Evolutionary conservation across 2,113 vertebrate genomes (phyloP).

Genomic region (Sprattus sprattus): DNA sequence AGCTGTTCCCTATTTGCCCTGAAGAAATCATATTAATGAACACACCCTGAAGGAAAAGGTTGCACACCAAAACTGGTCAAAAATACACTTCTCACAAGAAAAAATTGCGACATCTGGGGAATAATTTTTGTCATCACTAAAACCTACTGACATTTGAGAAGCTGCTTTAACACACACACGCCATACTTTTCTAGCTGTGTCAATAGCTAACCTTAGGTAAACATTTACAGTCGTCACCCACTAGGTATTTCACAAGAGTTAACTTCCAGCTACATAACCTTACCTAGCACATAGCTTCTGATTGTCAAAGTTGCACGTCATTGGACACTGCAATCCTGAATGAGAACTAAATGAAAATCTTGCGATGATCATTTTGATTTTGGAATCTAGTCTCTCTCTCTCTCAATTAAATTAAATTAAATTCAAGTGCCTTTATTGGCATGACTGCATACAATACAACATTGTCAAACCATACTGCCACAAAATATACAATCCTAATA

Average conservation of each 20-base stretch:
- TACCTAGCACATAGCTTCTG: background rate
- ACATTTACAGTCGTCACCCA: background rate
- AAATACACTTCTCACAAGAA: background rate
- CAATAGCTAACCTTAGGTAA: conserved; percentile 8
- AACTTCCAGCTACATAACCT: background rate
- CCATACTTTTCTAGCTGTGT: background rate
- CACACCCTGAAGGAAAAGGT: background rate
- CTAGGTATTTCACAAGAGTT: background rate
- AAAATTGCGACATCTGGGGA: background rate
- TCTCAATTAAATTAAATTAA: background rate
- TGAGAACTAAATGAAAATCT: too few relatives aligned
- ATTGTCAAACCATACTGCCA: too few relatives aligned
- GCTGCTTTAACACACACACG: background rate
- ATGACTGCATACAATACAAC: too few relatives aligned
- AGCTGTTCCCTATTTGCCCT: too few relatives aligned
- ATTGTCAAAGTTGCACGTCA: background rate
- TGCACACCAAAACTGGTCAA: background rate
- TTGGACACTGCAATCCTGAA: background rate
- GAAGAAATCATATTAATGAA: too few relatives aligned
- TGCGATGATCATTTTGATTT: background rate
- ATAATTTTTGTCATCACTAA: background rate
- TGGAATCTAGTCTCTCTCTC: background rate
- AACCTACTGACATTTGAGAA: background rate
- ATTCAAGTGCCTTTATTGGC: too few relatives aligned
- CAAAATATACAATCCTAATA: too few relatives aligned